These are phyloP conservation scores for Microctonus brassicae DNA, from an alignment of 2,888 invertebrate species.

Conservation along the genomic window DNA sequence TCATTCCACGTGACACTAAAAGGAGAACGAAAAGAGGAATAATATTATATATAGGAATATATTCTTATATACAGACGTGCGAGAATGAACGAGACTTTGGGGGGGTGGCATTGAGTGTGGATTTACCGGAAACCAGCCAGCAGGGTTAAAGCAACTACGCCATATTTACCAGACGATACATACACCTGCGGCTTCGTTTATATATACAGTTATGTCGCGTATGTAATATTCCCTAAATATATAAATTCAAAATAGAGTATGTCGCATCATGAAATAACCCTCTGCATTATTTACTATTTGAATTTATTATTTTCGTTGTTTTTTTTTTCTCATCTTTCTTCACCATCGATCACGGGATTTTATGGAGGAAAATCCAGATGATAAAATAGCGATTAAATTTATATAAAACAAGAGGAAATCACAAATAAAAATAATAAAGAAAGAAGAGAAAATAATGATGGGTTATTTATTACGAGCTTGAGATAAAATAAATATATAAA, in stretches of 20 bases:
- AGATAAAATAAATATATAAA: background rate
- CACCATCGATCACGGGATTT: background rate
- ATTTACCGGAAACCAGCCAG: constrained; percentile 21
- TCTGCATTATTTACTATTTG: background rate
- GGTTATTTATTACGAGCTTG: no score
- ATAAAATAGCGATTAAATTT: background rate
- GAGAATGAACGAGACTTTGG: background rate
- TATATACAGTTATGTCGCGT: background rate
- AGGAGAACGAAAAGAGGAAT: background rate
- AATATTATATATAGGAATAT: no score
- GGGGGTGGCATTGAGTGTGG: constrained; percentile 6
- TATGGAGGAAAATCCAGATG: background rate
- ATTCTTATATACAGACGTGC: no score
- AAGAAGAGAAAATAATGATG: no score
- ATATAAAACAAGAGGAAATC: no score
- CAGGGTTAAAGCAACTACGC: constrained; percentile 4
- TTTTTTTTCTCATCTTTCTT: background rate
- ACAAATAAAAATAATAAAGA: no score
- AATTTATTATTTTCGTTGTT: background rate
- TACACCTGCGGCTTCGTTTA: constrained; percentile 19
- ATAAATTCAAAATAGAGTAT: background rate
- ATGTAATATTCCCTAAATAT: background rate
- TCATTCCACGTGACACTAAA: constrained; percentile 55
- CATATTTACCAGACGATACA: constrained; percentile 16
- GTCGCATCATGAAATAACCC: background rate